These are phyloP conservation scores for Ceramica pisi DNA, from an alignment of 2,888 invertebrate species.

Conservation along the genomic window DNA sequence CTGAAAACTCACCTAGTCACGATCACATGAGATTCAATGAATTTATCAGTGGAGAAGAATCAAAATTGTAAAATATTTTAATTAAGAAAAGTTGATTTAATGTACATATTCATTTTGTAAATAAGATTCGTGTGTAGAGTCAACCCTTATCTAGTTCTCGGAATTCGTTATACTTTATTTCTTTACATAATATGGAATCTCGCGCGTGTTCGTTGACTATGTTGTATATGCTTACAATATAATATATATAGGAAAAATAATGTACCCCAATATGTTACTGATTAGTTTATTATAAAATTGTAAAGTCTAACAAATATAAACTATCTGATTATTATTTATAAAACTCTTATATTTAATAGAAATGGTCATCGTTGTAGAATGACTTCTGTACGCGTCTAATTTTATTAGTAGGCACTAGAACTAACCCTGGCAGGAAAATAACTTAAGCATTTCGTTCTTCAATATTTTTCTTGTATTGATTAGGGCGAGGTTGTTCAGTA, in stretches of 20 bases:
- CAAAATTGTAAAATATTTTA: slow-evolving; percentile 77
- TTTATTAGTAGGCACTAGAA: neutral
- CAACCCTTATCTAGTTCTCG: slow-evolving; percentile 26
- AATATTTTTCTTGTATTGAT: too few species aligned
- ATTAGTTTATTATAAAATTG: slow-evolving; percentile 48
- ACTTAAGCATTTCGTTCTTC: too few species aligned
- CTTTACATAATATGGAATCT: slow-evolving; percentile 53
- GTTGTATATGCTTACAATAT: slow-evolving; percentile 21
- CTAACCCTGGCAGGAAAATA: neutral
- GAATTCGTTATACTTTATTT: slow-evolving; percentile 38
- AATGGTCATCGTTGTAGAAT: neutral
- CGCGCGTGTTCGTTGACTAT: slow-evolving; percentile 42
- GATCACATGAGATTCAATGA: slow-evolving; percentile 74
- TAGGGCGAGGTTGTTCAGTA: too few species aligned
- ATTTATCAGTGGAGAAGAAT: slow-evolving; percentile 78
- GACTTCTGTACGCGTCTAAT: neutral
- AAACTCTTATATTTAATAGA: neutral
- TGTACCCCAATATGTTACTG: slow-evolving; percentile 36
- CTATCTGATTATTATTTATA: slow-evolving; percentile 46
- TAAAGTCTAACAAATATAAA: slow-evolving; percentile 54
- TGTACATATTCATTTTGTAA: slow-evolving; percentile 27
- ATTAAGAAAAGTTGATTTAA: slow-evolving; percentile 8
- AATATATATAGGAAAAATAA: slow-evolving; percentile 38
- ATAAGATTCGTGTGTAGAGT: slow-evolving; percentile 24
- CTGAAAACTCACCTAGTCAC: slow-evolving; percentile 70